Base-by-base conservation (phyloP, 2,797 vertebrate species). In the Ctenosaura bakeri region DNA sequence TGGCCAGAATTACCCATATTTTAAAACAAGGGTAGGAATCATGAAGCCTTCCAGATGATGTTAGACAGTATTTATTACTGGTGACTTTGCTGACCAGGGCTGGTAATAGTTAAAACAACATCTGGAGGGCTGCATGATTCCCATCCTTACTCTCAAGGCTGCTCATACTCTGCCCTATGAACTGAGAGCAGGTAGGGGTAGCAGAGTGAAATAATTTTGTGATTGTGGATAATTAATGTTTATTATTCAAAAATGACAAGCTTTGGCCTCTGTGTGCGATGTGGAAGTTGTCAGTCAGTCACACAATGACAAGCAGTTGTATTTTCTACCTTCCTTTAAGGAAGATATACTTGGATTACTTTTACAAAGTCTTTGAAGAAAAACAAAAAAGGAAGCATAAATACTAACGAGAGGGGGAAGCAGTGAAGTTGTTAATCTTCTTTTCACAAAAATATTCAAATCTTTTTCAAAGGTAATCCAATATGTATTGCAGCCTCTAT, bases 391-490 rank as follows among this genome's bases (percentile, higher is more conserved):
- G 38, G 38, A 93, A 78, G 66, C 6, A 32, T 69, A 69, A 69
- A 32, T 69, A 69, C 12, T 5, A 32, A 10, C 6, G 64, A 24
- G 24, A 66, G 64, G 1, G 29, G 86, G 78, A 93, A 93, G 38
- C 73, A 82, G 92, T 86, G 91, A 62, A 83, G 54, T 78, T 66
- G 71, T 24, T 80, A 86, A 46, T 46, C 29, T 76, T 74, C 92
- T 59, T 62, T 35, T 14, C 4, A 81, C 74, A 77, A 77, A 85
- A 85, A 85, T 71, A 85, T 69, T 69, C 26, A 26, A 69, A 96
- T 59, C 73, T 66, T 94, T 91, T 93, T 83, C 90, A 89, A 87
- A 92, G 90, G 87, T 81, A 50, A 32, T 18, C 89, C 64, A 92
- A 93, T 52, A 52, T 10, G 7, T 52, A 52, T 52, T 52, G 52